These are phyloP conservation scores for Callithrix jacchus DNA, from an alignment of 2,113 vertebrate species.

Conservation along the genomic window DNA sequence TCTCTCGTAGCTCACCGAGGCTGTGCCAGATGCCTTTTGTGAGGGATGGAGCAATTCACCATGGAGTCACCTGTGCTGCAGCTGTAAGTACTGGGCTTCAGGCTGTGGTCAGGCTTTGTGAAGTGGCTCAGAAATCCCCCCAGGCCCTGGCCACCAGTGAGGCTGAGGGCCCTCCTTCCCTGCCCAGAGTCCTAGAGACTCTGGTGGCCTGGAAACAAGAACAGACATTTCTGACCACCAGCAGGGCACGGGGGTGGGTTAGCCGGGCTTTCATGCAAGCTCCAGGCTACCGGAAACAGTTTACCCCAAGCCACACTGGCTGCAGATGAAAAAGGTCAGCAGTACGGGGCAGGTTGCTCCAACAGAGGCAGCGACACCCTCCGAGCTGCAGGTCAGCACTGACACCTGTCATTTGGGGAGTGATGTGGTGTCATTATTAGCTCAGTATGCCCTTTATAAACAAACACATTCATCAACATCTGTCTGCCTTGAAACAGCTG, in stretches of 20 bases:
- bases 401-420: neutral
- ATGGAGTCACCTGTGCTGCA: accelerated
- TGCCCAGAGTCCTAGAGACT: neutral
- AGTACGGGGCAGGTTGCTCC: neutral
- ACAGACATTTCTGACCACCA: neutral
- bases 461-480: neutral
- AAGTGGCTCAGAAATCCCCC: neutral
- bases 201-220: neutral
- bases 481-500: neutral
- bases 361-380: neutral
- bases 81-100: neutral
- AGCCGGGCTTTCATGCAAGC: neutral
- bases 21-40: neutral
- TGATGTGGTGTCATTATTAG: neutral
- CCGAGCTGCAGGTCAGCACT: neutral
- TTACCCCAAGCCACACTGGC: neutral
- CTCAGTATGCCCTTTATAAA: neutral
- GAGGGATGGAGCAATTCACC: neutral
- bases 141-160: neutral
- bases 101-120: neutral
- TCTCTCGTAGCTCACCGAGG: neutral
- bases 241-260: neutral
- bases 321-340: neutral
- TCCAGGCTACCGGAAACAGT: neutral
- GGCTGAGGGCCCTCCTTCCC: neutral